A percentile compares a stretch with the other conserved stretches of the same genome.
Evolutionary conservation across 2,113 vertebrate genomes (phyloP).

Genomic region (Hippocampus comes): DNA sequence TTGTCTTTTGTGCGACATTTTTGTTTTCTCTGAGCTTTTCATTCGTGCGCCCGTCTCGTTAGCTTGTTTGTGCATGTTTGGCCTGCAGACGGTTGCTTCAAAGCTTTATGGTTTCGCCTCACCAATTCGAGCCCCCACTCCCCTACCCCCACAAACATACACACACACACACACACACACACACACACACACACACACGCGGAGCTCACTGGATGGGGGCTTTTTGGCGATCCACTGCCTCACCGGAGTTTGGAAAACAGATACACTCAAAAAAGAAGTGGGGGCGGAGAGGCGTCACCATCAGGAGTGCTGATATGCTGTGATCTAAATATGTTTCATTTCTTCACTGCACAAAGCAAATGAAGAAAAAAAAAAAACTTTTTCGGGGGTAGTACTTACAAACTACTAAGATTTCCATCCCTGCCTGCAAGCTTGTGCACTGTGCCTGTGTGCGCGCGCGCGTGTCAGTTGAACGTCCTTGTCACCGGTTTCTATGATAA

Average conservation of each 20-base stretch:
- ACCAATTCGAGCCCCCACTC: neutral
- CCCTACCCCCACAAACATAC: too few species aligned
- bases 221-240: conserved; percentile 24
- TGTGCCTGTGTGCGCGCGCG: conserved; percentile 83
- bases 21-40: conserved; percentile 22
- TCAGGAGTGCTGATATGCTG: neutral
- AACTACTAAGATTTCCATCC: conserved; percentile 68
- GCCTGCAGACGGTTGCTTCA: conserved; percentile 57
- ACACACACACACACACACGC: neutral
- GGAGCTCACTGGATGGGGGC: neutral
- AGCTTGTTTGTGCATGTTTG: conserved; percentile 68
- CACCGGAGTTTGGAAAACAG: conserved; percentile 13
- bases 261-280: neutral
- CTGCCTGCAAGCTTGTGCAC: conserved; percentile 97
- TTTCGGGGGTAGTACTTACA: conserved; percentile 64
- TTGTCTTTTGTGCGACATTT: conserved; percentile 2
- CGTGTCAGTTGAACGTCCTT: conserved; percentile 80
- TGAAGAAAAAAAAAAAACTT: conserved; percentile 27
- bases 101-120: conserved; percentile 37
- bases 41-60: conserved; percentile 59
- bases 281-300: neutral
- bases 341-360: conserved; percentile 33
- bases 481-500: conserved; percentile 90
- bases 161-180: neutral
- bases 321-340: neutral